Evolutionary conservation across 2,888 invertebrate genomes (phyloP), one percentile per base, ranked within the genome.

Genomic region (Achlya flavicornis): DNA sequence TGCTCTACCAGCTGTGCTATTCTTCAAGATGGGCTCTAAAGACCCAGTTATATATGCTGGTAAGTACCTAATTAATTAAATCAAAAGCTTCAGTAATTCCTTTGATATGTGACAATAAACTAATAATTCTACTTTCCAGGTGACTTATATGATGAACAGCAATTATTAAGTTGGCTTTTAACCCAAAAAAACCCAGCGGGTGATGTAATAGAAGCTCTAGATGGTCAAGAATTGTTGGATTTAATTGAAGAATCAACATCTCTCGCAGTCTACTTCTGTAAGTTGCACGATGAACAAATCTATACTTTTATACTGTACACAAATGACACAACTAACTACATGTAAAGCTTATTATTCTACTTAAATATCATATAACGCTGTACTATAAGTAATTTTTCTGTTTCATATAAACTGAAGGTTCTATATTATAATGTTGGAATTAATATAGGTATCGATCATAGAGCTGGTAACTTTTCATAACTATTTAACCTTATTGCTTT

Each of bases 31-130:
- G 84, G 97, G 97, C 4, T 96, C 97, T 0, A 97, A 97, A 79
- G 98, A 98, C 81, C 98, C 98, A 61, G 97, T 98, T 6, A 98
- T 98, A 76, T 98, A 97, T 87, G 98, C 98, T 82, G 98, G 97
- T 96, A 92, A 76, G 33, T 57, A n/a, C n/a, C n/a, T n/a, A 16
- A 64, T 61, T 59, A 43, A n/a, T n/a, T n/a, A 57, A 19, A 53
- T 0, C 10, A 6, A 4, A 19, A 53, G 16, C 19, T 19, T 10
- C n/a, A 53, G 53, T n/a, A 8, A 10, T 53, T 53, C n/a, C 48
- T 57, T 19, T 48, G 61, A 33, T 57, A 38, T 57, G 59, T 58
- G 26, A 58, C 57, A 63, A n/a, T 35, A 35, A 32, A 35, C 33
- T 65, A 61, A 65, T 11, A 63, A 63, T 58, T 63, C 63, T 59